Base-by-base conservation (phyloP, 2,797 vertebrate genomes). In the Anableps anableps region DNA sequence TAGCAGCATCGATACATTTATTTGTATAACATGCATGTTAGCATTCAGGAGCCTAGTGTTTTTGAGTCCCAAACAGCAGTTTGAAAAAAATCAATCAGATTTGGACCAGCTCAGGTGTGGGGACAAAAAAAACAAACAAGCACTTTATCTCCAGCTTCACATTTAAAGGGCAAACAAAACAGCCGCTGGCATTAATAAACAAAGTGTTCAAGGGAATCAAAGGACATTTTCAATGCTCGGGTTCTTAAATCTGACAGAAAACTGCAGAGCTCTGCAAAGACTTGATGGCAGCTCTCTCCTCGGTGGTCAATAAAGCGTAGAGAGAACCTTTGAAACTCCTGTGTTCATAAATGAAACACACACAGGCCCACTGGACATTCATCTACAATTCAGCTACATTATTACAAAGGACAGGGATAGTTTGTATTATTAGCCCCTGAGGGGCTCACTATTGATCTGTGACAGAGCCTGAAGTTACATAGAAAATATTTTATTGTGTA, bases 231-330 rank as follows among this genome's bases (percentile, higher is more conserved):
- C 80, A 91, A 88, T 2, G n/a, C 5, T 38, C 11, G 8, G 50
- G 73, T 64, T 83, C 66, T 80, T 86, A 83, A 89, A 88, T 88
- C 82, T 86, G 53, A 84, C 5, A 16, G 60, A 78, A 89, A 88
- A 85, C 78, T 87, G 83, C 82, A 48, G 53, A 75, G 74, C 79
- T 72, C 81, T 85, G 86, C 86, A 87, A 85, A 82, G 60, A 62
- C 79, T 79, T 79, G n/a, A 72, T 81, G 76, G 85, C 82, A 88
- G 66, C 78, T 79, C 70, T 86, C 55, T 83, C 88, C 81, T 85
- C 41, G 0, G 78, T 88, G 91, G 68, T 86, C 85, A 34, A 91
- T 91, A 88, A 91, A 91, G 64, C 76, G 45, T 31, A 60, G 0
- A 53, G 53, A 77, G 86, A 88, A 83, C 77, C 87, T 64, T 76